Base-by-base conservation (phyloP, 2,888 invertebrate genomes). In the Nomada ferruginata region DNA sequence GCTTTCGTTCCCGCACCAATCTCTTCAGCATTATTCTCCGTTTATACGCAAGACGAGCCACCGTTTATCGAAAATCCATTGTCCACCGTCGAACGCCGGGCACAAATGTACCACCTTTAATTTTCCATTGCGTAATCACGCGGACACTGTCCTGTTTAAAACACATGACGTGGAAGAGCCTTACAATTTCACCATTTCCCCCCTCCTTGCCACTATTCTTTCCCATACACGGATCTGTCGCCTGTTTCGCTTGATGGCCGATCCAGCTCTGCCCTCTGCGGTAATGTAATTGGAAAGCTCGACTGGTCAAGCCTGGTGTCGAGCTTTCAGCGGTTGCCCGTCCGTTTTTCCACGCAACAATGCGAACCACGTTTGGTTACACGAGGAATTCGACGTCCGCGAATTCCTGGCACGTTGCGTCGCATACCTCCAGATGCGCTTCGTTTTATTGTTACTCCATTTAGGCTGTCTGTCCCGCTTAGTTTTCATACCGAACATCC, bases 231-330 rank as follows among this genome's bases (percentile, higher is more conserved):
- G 47, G 47, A 47, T 13, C 47, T 10, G 47, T 3, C 15, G 23
- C 15, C 13, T 2, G 20, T 55, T 53, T n/a, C 53, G 26, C 73
- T 36, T 23, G 73, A 64, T 42, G 61, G 63, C 52, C 72, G 81
- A 23, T 44, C 53, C 63, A 64, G 70, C 23, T 65, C n/a, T n/a
- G 68, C 52, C 65, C n/a, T 65, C 23, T 18, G 68, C 52, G 75
- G 79, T 83, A 83, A 83, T 83, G 83, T 83, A 83, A 83, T 83
- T 83, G 83, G 79, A 83, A 83, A 83, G 83, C 79, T 69, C 60
- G 71, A 50, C 60, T 60, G 65, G 71, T 50, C 53, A 50, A 18
- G 60, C n/a, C 57, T 60, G 36, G 42, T 42, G 57, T 65, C 81
- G 47, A 26, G 66, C 71, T 57, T 26, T 29, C 29, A 26, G 23